Percentiles rank a stretch among this genome's conserved stretches.
Conservation (phyloP, 2,888 invertebrate genomes). For the Dyspetes luteomarginatus region DNA sequence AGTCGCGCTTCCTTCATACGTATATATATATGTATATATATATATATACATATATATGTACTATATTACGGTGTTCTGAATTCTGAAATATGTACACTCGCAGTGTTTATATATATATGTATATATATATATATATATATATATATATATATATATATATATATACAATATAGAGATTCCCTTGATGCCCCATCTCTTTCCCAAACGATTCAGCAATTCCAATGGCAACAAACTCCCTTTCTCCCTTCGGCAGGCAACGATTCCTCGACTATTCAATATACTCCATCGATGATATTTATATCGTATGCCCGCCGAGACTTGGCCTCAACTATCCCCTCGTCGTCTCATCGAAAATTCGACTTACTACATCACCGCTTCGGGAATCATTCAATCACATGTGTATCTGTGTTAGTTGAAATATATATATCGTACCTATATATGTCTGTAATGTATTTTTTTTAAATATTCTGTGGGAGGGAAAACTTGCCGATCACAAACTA, state of each 20-base stretch:
- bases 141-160: conserved; percentile 33
- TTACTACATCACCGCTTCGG: conserved; percentile 42
- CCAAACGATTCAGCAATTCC: conserved; percentile 36
- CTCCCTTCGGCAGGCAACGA: conserved; percentile 1
- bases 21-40: conserved; percentile 31
- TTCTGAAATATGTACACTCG: conserved; percentile 6
- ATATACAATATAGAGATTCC: not conserved
- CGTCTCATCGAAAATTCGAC: conserved; percentile 57
- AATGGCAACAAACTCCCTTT: conserved; percentile 7
- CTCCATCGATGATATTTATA: conserved; percentile 53
- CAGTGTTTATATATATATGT: not conserved
- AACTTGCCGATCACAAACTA: too few species aligned
- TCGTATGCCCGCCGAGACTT: conserved; percentile 27
- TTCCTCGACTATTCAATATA: conserved; percentile 26
- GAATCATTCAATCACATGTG: conserved; percentile 45
- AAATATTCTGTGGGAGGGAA: not conserved
- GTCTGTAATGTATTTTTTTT: not conserved
- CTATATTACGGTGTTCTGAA: not conserved
- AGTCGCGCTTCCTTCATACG: conserved; percentile 28
- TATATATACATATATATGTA: conserved; percentile 34
- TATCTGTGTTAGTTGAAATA: not conserved
- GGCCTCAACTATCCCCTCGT: not conserved
- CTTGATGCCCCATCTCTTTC: not conserved
- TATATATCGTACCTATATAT: not conserved
- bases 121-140: not conserved